Base-by-base conservation (phyloP, 2,113 vertebrate species). In the Sebastes schlegelii region DNA sequence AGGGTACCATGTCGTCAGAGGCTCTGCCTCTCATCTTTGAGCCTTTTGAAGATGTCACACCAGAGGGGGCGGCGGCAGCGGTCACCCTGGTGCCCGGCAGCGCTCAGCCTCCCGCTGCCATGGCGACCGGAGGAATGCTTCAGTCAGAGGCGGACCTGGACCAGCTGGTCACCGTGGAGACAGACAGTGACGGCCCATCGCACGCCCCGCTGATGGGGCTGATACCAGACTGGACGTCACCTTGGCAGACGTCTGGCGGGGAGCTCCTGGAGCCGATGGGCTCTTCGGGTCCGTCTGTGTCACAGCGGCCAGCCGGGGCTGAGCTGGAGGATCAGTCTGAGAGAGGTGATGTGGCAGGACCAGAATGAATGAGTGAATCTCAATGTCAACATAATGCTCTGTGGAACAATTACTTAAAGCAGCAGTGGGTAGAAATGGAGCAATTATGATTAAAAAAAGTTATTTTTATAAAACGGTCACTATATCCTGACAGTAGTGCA, bases 21-120 rank as follows among this genome's bases (percentile, higher is more conserved):
- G 89, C 93, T 10, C 92, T 95, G 14, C 95, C 94, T 52, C 92
- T 95, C 80, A 96, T 96, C 83, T 96, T 96, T 49, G 94, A 95
- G 75, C 95, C 95, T 4, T 74, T 91, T 34, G 95, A 95, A 48
- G 94, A 95, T n/a, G 86, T 83, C 21, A 86, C 86, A 26, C 45
- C 84, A 6, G 89, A 90, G 72, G 68, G 43, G 3, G 76, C 19
- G 4, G 79, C 40, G 12, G 74, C 21, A 1, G 63, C 52, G 4
- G 87, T 83, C 60, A 80, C 89, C 6, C 73, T 52, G 14, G 45
- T 72, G 40, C 74, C 87, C 5, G 86, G 78, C 73, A 77, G 71
- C 13, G 57, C 84, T 54, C 90, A 79, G 79, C 72, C 85, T 78
- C 86, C 84, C 5, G 87, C 75, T 74, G 81, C 86, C 81, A 85